Percentiles rank a stretch among this genome's conserved stretches.
Conservation (phyloP, 1,140 invertebrate species). For the Drosophila mayri region DNA sequence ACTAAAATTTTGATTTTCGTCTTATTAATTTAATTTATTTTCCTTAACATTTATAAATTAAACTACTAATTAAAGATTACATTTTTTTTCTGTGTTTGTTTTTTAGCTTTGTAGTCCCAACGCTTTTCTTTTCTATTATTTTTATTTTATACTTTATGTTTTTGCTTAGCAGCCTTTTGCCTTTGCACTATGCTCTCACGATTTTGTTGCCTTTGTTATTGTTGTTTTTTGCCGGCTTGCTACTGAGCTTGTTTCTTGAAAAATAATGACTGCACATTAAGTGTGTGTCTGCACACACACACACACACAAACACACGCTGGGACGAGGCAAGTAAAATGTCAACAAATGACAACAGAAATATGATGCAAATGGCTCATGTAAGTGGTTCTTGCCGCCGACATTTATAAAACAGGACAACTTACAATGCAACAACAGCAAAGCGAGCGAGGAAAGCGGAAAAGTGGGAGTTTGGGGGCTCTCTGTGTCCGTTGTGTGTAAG, state of each 20-base stretch:
- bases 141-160: neutral
- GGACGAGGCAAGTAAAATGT: conserved; percentile 76
- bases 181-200: conserved; percentile 49
- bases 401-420: conserved; percentile 77
- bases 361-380: conserved; percentile 83
- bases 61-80: too few species aligned
- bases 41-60: too few species aligned
- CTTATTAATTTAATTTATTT: neutral
- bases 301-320: conserved; percentile 34
- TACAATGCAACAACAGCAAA: conserved; percentile 60
- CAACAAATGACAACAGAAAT: conserved; percentile 83
- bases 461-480: conserved; percentile 30
- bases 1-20: neutral
- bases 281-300: conserved; percentile 60
- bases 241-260: conserved; percentile 73
- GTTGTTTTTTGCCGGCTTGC: conserved; percentile 48
- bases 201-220: conserved; percentile 34
- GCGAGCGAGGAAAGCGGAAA: neutral
- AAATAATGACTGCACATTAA: conserved; percentile 84
- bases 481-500: conserved; percentile 15
- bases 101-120: conserved; percentile 24
- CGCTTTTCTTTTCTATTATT: conserved; percentile 35
- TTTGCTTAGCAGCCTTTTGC: conserved; percentile 54
- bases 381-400: conserved; percentile 74
- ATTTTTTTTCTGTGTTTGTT: too few species aligned